phyloP scores from a whole-genome alignment of 2,888 invertebrate species.

The Drosophila crucigera region DNA sequence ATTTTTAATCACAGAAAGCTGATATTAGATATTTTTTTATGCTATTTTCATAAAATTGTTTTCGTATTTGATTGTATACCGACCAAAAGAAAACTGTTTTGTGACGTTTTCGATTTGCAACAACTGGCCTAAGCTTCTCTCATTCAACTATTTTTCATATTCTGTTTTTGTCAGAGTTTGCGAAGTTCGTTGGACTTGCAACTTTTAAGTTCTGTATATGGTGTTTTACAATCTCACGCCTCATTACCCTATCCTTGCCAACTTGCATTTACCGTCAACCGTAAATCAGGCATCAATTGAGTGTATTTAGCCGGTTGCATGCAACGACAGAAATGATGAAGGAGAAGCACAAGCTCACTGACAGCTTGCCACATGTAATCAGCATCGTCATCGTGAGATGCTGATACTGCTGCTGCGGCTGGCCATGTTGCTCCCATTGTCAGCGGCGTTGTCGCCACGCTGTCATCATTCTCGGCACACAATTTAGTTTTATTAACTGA shows the following conservation, averaged over 20 bases:
- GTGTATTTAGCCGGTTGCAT: conserved; percentile 12
- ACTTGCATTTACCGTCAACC: conserved; percentile 8
- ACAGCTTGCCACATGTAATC: conserved; percentile 12
- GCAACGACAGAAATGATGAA: not conserved
- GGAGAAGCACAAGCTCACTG: not conserved
- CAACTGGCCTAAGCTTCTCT: conserved; percentile 11
- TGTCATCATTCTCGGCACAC: conserved; percentile 72
- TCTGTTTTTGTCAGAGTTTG: not conserved
- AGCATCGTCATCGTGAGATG: conserved; percentile 32
- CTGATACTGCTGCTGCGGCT: conserved; percentile 10
- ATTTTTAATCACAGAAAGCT: not conserved
- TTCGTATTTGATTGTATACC: not conserved
- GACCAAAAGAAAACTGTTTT: conserved; percentile 27
- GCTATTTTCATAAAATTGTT: not conserved
- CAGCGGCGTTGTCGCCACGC: conserved; percentile 42
- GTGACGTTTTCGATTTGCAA: conserved; percentile 11
- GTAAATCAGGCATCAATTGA: conserved; percentile 28
- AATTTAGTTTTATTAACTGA: conserved; percentile 78
- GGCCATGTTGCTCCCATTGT: conserved; percentile 21
- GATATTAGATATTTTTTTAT: not conserved
- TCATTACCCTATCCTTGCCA: conserved; percentile 32
- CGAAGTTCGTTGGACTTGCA: conserved; percentile 10
- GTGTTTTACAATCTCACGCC: conserved; percentile 18
- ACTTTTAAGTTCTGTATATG: conserved; percentile 1
- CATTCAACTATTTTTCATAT: conserved; percentile 32